Base-by-base conservation (phyloP, 2,113 vertebrate species). In the Sprattus sprattus region DNA sequence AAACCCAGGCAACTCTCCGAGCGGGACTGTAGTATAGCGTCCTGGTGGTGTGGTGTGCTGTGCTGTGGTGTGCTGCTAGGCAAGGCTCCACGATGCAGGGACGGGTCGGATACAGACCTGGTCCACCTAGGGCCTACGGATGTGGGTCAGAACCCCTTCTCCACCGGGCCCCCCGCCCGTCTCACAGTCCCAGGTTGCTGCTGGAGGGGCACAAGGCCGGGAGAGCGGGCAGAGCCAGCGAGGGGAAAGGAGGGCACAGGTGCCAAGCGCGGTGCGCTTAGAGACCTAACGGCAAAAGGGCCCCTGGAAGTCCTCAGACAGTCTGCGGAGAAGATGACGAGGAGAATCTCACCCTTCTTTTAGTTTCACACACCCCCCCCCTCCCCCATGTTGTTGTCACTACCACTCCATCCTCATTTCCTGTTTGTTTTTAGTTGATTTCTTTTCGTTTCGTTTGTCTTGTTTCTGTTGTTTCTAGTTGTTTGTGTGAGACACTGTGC, bases 21-120 rank as follows among this genome's bases (percentile, higher is more conserved):
- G 97, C 93, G 97, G 96, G 91, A 97, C 97, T 91, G 95, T 96
- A 95, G 97, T 97, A 95, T 97, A 97, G 96, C 91, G 92, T 92
- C 91, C 92, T 91, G 46, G 90, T 93, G 86, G 93, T 91, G 91
- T 91, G 85, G 83, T 87, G 89, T 86, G 81, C 90, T 88, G 91
- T 89, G 89, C 87, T 82, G 86, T 84, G 84, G 39, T 45, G 52
- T 83, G 82, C 86, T 88, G 4, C 1, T 78, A 86, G 85, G 64
- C 64, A 13, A 13, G 32, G 64, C n/a, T 9, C 7, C 60, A 28
- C 25, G 3, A 13, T 32, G 64, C 64, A 64, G 22, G 60, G 60
- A n/a, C n/a, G 28, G 2, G 9, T 28, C 4, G 6, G n/a, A 4
- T n/a, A n/a, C n/a, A 11, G n/a, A 71, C n/a, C n/a, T 4, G 64